These are phyloP conservation scores for Omphaloscelis lunosa DNA, from an alignment of 2,888 invertebrate species.

Conservation along the genomic window DNA sequence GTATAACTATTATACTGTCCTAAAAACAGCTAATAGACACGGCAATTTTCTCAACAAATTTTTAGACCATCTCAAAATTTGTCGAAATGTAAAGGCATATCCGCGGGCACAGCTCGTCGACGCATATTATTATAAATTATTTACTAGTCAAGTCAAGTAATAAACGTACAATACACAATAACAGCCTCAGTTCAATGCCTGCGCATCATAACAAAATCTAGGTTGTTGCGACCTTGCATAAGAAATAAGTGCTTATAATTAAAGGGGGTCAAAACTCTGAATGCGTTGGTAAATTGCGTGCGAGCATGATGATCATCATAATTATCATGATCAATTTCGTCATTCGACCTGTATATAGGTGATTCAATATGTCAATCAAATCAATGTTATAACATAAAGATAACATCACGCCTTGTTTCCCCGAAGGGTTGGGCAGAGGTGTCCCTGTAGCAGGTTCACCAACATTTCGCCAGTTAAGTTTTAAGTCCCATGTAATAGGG, in stretches of 20 bases:
- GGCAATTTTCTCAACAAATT: neutral
- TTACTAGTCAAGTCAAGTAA: constrained; percentile 25
- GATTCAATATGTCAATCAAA: neutral
- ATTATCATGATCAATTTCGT: neutral
- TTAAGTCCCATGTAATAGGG: no score
- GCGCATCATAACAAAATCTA: constrained; percentile 48
- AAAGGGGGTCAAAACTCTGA: constrained; percentile 44
- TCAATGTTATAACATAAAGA: neutral
- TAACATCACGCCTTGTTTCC: no score
- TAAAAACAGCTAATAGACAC: neutral
- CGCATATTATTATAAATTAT: constrained; percentile 15
- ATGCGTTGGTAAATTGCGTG: constrained; percentile 29
- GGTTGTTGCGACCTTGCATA: constrained; percentile 52
- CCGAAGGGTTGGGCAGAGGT: no score
- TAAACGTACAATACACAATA: constrained; percentile 40
- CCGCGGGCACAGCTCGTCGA: neutral
- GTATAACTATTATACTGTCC: no score
- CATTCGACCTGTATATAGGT: neutral
- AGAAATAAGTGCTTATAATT: constrained; percentile 47
- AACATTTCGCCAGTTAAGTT: no score
- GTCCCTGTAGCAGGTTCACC: no score
- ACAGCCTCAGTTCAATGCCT: constrained; percentile 53
- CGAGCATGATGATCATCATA: neutral
- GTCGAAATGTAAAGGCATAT: neutral
- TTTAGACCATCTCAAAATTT: neutral